phyloP scores from a whole-genome alignment of 2,797 vertebrate species.

The Cygnus olor region DNA sequence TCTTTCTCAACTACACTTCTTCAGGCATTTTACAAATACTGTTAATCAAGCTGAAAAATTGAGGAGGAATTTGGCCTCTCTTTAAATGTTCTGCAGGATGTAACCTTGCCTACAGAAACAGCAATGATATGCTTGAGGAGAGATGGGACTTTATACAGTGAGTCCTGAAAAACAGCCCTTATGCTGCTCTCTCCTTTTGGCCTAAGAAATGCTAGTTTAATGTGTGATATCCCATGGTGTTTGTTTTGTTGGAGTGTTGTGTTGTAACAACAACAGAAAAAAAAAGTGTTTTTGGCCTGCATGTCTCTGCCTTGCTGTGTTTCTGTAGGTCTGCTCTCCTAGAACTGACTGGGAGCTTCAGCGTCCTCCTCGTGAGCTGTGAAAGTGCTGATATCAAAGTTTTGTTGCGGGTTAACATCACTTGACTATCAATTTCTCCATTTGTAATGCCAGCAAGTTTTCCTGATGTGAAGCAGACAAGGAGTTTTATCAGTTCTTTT shows the following conservation, averaged over 20 bases:
- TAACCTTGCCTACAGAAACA: not conserved
- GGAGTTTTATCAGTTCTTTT: not conserved
- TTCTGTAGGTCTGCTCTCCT: not conserved
- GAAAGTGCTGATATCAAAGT: rapidly evolving
- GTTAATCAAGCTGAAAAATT: conserved; percentile 21
- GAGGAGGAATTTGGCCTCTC: not conserved
- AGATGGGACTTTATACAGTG: not conserved
- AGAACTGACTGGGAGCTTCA: not conserved
- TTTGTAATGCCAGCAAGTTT: rapidly evolving
- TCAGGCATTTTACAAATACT: not conserved
- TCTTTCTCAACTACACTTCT: not conserved
- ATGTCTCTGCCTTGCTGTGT: not conserved
- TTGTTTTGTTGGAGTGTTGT: not conserved
- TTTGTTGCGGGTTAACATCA: not conserved
- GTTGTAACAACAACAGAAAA: not conserved
- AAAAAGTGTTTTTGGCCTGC: not conserved
- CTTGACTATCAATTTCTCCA: not conserved
- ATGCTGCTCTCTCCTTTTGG: not conserved
- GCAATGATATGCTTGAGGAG: not conserved
- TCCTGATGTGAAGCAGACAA: not conserved
- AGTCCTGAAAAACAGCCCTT: not conserved
- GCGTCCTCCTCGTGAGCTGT: not conserved
- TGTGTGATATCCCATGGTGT: not conserved
- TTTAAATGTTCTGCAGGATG: not conserved
- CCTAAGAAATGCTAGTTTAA: not conserved